A percentile compares a stretch with the other conserved stretches of the same genome.
Conservation (phyloP, 1,140 invertebrate species). For the Lysiphlebus fabarum region DNA sequence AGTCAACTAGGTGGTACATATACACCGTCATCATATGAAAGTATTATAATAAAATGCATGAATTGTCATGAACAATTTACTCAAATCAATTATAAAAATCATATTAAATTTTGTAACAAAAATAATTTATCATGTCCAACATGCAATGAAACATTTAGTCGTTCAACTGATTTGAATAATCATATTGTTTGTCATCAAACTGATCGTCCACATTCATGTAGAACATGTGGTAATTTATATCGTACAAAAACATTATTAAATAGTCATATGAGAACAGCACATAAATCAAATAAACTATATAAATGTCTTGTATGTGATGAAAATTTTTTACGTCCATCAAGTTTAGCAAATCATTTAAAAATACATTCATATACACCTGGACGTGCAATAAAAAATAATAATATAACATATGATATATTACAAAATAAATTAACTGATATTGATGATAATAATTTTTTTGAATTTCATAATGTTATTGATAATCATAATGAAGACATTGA, state of each 20-base stretch:
- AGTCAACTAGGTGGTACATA: slow-evolving; percentile 55
- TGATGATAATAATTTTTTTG: too few relatives aligned
- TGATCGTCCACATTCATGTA: slow-evolving; percentile 47
- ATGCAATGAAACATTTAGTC: slow-evolving; percentile 47
- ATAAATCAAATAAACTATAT: slow-evolving; percentile 41
- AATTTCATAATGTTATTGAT: too few relatives aligned
- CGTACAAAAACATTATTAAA: slow-evolving; percentile 45
- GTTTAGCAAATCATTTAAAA: slow-evolving; percentile 56
- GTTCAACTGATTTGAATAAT: slow-evolving; percentile 48
- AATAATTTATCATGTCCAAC: slow-evolving; percentile 42
- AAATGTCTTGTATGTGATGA: slow-evolving; percentile 52
- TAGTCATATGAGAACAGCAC: slow-evolving; percentile 41
- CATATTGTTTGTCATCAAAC: slow-evolving; percentile 53
- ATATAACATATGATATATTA: slow-evolving; percentile 24
- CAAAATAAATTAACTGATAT: slow-evolving; percentile 5
- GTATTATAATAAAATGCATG: slow-evolving; percentile 39
- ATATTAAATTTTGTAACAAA: slow-evolving; percentile 32
- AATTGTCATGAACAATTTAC: slow-evolving; percentile 32
- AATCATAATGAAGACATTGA: too few relatives aligned
- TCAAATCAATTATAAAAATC: slow-evolving; percentile 33
- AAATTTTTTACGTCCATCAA: slow-evolving; percentile 54
- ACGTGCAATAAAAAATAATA: slow-evolving; percentile 42
- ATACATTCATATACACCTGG: slow-evolving; percentile 54
- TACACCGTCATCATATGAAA: slow-evolving; percentile 30
- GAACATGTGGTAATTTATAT: slow-evolving; percentile 49